Percentiles rank a stretch among this genome's conserved stretches.
Conservation (phyloP, 64 coral and sea anemone species). For the Montipora efflorescens region DNA sequence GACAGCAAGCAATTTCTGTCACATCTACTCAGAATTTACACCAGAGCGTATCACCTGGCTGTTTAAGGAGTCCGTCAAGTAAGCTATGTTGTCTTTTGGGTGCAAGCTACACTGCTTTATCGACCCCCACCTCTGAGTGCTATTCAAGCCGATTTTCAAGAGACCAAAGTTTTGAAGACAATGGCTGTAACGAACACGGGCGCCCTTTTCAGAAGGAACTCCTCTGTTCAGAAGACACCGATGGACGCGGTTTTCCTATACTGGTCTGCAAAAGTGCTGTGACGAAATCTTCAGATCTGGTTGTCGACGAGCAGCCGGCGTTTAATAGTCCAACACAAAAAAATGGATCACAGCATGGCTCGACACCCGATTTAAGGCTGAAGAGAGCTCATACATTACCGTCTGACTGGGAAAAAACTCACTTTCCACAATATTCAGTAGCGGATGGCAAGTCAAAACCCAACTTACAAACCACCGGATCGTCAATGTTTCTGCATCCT, state of each 20-base stretch:
- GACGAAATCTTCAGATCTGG: not conserved
- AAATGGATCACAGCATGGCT: not conserved
- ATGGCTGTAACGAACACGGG: not conserved
- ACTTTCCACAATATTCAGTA: not conserved
- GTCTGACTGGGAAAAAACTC: not conserved
- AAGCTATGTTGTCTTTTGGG: constrained; percentile 16
- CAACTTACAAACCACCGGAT: not conserved
- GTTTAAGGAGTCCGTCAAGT: not conserved
- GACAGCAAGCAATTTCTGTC: not conserved
- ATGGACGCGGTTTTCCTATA: not conserved
- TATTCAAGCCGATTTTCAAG: constrained; percentile 7
- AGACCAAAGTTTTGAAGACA: not conserved
- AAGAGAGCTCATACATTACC: not conserved
- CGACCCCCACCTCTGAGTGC: constrained; percentile 1
- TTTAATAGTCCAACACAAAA: not conserved
- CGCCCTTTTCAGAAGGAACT: not conserved
- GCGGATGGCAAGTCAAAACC: not conserved
- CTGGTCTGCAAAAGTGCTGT: not conserved
- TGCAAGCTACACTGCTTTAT: constrained; percentile 16
- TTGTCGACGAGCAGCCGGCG: not conserved
- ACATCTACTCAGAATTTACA: not conserved
- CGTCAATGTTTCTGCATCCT: constrained; percentile 22
- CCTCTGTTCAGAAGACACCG: not conserved
- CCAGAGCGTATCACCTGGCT: not conserved
- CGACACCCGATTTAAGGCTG: constrained; percentile 11